Conservation (phyloP, 2,797 vertebrate species). For the Rhodeus uyekii region DNA sequence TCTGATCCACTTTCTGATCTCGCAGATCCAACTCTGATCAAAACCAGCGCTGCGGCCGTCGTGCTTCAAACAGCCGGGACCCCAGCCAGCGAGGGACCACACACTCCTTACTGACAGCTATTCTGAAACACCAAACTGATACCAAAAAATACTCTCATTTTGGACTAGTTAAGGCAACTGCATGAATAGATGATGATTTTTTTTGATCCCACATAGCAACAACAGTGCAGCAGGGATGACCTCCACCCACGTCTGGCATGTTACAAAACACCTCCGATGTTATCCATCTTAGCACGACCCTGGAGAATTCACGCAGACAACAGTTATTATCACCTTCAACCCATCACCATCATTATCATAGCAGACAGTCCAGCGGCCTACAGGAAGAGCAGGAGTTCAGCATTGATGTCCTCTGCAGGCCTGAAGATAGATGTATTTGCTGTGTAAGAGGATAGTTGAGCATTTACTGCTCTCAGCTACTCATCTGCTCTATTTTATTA, state of each 20-base stretch:
- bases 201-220: slow-evolving; percentile 65
- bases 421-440: slow-evolving; percentile 14
- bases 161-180: slow-evolving; percentile 40
- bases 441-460: slow-evolving; percentile 3
- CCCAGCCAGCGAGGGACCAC: slow-evolving; percentile 63
- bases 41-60: slow-evolving; percentile 74
- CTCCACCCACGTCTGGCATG: slow-evolving; percentile 72
- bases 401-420: slow-evolving; percentile 14
- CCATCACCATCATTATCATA: slow-evolving; percentile 36
- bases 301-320: slow-evolving; percentile 31
- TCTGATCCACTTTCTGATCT: slow-evolving; percentile 80
- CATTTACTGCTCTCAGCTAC: background rate
- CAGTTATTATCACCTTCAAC: slow-evolving; percentile 47
- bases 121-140: slow-evolving; percentile 70
- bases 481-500: background rate
- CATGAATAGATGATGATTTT: slow-evolving; percentile 76
- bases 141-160: slow-evolving; percentile 32
- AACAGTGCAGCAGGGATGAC: slow-evolving; percentile 72
- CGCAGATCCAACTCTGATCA: slow-evolving; percentile 75
- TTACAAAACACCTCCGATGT: slow-evolving; percentile 62
- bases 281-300: slow-evolving; percentile 49
- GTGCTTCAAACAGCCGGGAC: slow-evolving; percentile 77
- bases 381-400: slow-evolving; percentile 21
- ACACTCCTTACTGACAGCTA: slow-evolving; percentile 70
- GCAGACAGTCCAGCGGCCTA: slow-evolving; percentile 23